phyloP scores from a whole-genome alignment of 1,140 invertebrate genomes.

The Ditylenchus dipsaci region DNA sequence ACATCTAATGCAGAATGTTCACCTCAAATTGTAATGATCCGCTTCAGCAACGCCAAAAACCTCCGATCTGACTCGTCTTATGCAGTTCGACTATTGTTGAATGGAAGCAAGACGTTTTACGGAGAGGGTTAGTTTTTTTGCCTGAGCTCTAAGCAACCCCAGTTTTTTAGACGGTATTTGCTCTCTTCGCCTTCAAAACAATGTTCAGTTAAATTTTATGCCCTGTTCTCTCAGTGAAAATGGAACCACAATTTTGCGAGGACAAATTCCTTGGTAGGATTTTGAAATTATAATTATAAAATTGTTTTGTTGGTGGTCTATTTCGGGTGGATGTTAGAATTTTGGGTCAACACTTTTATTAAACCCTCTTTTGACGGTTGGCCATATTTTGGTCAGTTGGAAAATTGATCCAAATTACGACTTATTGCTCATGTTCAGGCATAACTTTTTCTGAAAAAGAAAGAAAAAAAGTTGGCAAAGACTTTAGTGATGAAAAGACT shows the following conservation, averaged over 20 bases:
- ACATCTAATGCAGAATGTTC: neutral
- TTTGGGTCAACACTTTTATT: too few species aligned
- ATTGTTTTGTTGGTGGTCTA: too few species aligned
- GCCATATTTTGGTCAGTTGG: too few species aligned
- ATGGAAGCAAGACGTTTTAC: slow-evolving; percentile 45
- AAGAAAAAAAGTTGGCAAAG: too few species aligned
- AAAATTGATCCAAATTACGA: too few species aligned
- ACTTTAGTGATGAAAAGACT: too few species aligned
- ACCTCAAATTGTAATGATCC: slow-evolving; percentile 7
- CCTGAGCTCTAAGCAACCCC: neutral
- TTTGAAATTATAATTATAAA: too few species aligned
- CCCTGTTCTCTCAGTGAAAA: slow-evolving; percentile 46
- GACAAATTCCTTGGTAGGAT: slow-evolving; percentile 73
- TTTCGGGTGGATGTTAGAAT: too few species aligned
- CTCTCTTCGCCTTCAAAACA: slow-evolving; percentile 27
- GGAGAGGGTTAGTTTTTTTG: slow-evolving; percentile 35
- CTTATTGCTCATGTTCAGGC: too few species aligned
- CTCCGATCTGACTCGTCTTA: slow-evolving; percentile 37
- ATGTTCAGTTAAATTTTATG: slow-evolving; percentile 38
- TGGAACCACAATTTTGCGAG: slow-evolving; percentile 77
- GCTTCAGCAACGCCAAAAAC: slow-evolving; percentile 20
- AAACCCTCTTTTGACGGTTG: too few species aligned
- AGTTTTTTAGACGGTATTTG: slow-evolving; percentile 18
- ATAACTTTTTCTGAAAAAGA: too few species aligned
- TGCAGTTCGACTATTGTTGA: slow-evolving; percentile 38